Conservation (phyloP, 1,140 invertebrate species). For the Anthonomus grandis region DNA sequence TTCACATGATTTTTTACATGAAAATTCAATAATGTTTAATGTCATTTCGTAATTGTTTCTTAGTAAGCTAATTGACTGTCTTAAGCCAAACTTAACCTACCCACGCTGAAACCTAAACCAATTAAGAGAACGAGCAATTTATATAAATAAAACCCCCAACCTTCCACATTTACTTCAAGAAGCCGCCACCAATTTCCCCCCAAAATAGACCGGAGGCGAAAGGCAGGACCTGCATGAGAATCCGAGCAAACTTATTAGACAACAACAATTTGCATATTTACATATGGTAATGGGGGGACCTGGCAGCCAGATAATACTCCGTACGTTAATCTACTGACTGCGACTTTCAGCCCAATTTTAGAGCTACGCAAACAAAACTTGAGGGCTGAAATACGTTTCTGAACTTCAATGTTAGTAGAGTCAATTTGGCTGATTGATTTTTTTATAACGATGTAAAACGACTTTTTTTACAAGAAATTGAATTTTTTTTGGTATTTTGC, state of each 20-base stretch:
- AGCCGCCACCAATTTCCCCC: constrained; percentile 32
- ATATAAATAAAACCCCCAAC: constrained; percentile 8
- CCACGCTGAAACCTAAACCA: too few relatives aligned
- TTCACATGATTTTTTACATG: too few relatives aligned
- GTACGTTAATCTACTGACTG: constrained; percentile 30
- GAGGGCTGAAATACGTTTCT: constrained; percentile 15
- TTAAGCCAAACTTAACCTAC: too few relatives aligned
- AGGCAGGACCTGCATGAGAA: constrained; percentile 32
- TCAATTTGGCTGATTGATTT: constrained; percentile 19
- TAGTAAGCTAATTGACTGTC: too few relatives aligned
- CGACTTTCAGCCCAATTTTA: constrained; percentile 22
- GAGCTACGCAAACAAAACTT: constrained; percentile 17
- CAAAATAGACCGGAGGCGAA: constrained; percentile 31
- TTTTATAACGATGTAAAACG: too few relatives aligned
- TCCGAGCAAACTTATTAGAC: constrained; percentile 35
- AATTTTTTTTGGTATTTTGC: too few relatives aligned
- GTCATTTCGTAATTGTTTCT: too few relatives aligned
- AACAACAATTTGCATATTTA: constrained; percentile 41
- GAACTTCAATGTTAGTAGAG: constrained; percentile 7
- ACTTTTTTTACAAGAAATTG: too few relatives aligned
- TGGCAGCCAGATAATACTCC: constrained; percentile 28
- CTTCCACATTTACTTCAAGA: constrained; percentile 17
- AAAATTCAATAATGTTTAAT: too few relatives aligned
- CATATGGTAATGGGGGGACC: constrained; percentile 35
- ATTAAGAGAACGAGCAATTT: background rate